Evolutionary conservation across 2,888 invertebrate genomes (phyloP), one percentile per base, ranked within the genome.

Genomic region (Harpalus rubripes): DNA sequence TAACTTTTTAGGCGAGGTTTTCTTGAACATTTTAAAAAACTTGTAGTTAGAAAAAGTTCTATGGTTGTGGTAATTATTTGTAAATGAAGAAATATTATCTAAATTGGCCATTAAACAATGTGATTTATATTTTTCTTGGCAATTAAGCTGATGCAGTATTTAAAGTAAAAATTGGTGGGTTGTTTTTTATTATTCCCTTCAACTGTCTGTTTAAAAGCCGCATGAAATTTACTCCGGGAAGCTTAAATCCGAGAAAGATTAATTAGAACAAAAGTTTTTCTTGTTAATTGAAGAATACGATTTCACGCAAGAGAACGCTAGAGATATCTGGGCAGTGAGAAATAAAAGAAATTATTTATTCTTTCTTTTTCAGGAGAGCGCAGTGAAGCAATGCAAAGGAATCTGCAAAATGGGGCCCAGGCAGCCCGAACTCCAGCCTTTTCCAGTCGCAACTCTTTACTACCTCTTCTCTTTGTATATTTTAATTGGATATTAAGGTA

Each of bases 361-460:
- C 68, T 81, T 81, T 65, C 88, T 88, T 87, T 91, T 92, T 52
- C 90, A 93, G 93, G 91, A 80, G 93, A 93, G 88, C 92, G 91
- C 86, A 91, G 92, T 88, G 95, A 94, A 89, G 93, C 94, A 85
- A 95, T 95, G 95, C 95, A 94, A 90, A 92, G 94, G 87, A 94
- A 95, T 90, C 90, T 86, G 81, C 89, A 90, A 39, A 83, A 39
- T 44, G 61, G 76, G 39, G 82, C 56, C 15, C 22, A 6, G 10
- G 44, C 26, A 22, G 12, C 18, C 8, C 61, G 44, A 16, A 22
- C 78, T 58, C 56, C 0, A 16, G 26, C 79, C 59, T 59, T 22
- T 61, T 76, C 15, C 59, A 59, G 39, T 7, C 59, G 59, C 44
- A 22, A 56, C 76, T 26, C 56, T 58, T 39, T 74, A 7, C 74